phyloP scores from a whole-genome alignment of 2,113 vertebrate genomes.

The Equus quagga region DNA sequence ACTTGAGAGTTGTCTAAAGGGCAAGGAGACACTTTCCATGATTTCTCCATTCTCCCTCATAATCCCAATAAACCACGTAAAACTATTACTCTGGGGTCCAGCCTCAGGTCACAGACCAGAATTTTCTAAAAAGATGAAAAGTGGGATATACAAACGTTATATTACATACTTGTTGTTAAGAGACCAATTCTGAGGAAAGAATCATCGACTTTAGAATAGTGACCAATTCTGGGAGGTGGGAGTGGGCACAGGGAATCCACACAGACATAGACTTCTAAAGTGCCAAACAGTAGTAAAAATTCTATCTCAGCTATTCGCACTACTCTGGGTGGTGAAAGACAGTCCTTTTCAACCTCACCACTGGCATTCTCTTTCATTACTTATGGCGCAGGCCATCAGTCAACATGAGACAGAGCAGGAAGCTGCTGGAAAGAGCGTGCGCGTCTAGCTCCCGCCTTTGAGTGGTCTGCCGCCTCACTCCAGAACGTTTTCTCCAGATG shows the following conservation, averaged over 20 bases:
- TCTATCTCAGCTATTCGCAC: neutral
- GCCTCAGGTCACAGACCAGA: neutral
- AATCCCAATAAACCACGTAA: neutral
- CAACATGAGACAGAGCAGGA: conserved; percentile 13
- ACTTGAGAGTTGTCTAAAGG: neutral
- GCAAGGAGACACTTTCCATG: neutral
- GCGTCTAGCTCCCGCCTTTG: conserved; percentile 31
- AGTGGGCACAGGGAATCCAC: neutral
- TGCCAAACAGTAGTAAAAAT: neutral
- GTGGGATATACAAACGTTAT: neutral
- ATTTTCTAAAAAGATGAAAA: neutral
- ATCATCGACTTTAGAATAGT: neutral
- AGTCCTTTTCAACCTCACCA: conserved; percentile 29
- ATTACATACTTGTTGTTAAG: neutral
- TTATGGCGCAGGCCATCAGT: conserved; percentile 26
- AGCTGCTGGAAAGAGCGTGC: conserved; percentile 7
- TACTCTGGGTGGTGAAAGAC: conserved; percentile 7
- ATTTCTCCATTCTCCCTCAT: neutral
- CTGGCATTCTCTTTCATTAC: conserved; percentile 21
- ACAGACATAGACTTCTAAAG: neutral
- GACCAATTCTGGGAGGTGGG: neutral
- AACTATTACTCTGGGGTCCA: neutral
- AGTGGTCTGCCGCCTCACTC: conserved; percentile 68
- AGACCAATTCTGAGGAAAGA: neutral
- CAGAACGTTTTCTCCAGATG: conserved; percentile 76